Evolutionary conservation across 2,113 vertebrate species (phyloP).

Genomic region (Theristicus caerulescens): DNA sequence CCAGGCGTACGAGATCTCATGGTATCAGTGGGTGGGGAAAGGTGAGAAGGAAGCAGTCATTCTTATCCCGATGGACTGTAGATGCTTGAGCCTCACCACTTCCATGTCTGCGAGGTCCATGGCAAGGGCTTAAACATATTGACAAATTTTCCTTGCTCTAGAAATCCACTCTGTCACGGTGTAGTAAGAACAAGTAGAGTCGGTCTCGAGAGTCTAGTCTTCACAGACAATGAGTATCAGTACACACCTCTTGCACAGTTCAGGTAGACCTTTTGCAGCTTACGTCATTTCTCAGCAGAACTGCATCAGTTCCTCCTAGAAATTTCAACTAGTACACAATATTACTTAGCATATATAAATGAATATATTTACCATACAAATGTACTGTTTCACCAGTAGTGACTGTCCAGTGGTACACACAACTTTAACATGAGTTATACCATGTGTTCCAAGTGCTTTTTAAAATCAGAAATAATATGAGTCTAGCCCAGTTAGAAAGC

Average conservation of each 20-base stretch:
- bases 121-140: neutral
- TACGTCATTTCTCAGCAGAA: neutral
- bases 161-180: neutral
- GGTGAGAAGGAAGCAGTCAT: neutral
- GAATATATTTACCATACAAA: neutral
- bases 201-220: neutral
- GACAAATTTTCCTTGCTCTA: neutral
- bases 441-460: neutral
- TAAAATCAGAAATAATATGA: neutral
- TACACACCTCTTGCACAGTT: neutral
- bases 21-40: neutral
- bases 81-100: neutral
- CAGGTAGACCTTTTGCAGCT: neutral
- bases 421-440: neutral
- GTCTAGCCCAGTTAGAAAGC: neutral
- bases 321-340: neutral
- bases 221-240: neutral
- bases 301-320: neutral
- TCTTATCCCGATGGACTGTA: neutral
- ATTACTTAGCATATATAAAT: neutral
- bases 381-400: neutral
- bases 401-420: neutral
- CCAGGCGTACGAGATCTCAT: neutral
- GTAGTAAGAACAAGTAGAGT: neutral
- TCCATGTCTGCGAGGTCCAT: neutral